Conservation (phyloP, 2,888 invertebrate species). For the Syrphus vitripennis region DNA sequence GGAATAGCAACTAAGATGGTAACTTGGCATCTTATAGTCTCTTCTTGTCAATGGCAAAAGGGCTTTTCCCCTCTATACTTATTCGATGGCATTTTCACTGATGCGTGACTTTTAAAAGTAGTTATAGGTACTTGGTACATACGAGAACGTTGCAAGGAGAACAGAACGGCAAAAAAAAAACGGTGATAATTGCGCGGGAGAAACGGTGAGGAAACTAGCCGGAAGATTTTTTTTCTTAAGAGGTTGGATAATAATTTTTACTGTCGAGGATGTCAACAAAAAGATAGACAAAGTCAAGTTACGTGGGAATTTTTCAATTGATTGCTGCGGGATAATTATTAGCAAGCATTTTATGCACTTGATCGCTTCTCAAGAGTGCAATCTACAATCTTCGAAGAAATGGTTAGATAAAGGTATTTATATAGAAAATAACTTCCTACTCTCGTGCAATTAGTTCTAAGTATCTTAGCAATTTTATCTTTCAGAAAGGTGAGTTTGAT, state of each 20-base stretch:
- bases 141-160: background rate
- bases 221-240: slow-evolving; percentile 38
- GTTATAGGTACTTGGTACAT: background rate
- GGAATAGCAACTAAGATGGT: background rate
- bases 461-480: slow-evolving; percentile 1
- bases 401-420: background rate
- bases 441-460: background rate
- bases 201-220: slow-evolving; percentile 18
- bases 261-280: slow-evolving; percentile 2
- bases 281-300: slow-evolving; percentile 5
- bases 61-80: background rate
- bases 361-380: slow-evolving; percentile 16
- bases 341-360: slow-evolving; percentile 35
- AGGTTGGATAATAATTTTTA: slow-evolving; percentile 14
- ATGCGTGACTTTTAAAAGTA: slow-evolving; percentile 49
- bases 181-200: slow-evolving; percentile 16
- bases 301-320: slow-evolving; percentile 66
- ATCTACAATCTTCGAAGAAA: slow-evolving; percentile 21
- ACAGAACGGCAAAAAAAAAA: background rate
- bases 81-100: slow-evolving; percentile 18
- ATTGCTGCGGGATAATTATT: slow-evolving; percentile 54
- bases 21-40: background rate
- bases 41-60: slow-evolving; percentile 8
- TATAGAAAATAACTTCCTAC: slow-evolving; percentile 46
- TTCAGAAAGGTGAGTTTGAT: background rate